Conservation (phyloP, 2,888 invertebrate genomes). For the Epinotia brunnichana region DNA sequence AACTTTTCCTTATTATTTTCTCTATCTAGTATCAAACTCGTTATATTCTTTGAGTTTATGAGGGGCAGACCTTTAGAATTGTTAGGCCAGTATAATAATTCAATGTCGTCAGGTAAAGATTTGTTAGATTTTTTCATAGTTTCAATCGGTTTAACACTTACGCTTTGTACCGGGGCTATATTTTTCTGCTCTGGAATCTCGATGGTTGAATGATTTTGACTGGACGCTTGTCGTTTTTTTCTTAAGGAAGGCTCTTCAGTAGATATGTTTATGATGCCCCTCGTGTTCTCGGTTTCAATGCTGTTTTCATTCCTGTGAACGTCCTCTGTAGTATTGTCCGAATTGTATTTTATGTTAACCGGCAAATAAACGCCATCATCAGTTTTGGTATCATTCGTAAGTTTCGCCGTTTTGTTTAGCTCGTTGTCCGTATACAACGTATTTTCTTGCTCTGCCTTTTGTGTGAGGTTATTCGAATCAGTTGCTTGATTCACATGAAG, state of each 20-base stretch:
- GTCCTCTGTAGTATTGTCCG: slow-evolving; percentile 54
- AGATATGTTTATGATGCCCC: slow-evolving; percentile 52
- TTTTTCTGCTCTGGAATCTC: slow-evolving; percentile 3
- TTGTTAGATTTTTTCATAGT: slow-evolving; percentile 59
- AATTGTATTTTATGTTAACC: slow-evolving; percentile 62
- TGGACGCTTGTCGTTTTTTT: slow-evolving; percentile 57
- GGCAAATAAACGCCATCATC: slow-evolving; percentile 60
- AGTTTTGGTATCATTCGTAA: slow-evolving; percentile 54
- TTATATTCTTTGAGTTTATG: slow-evolving; percentile 62
- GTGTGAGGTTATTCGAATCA: slow-evolving; percentile 45
- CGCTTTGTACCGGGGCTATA: slow-evolving; percentile 17
- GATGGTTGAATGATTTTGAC: slow-evolving; percentile 16
- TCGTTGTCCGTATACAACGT: slow-evolving; percentile 40
- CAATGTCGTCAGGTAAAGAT: slow-evolving; percentile 55
- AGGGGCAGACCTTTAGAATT: slow-evolving; percentile 49
- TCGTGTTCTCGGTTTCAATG: slow-evolving; percentile 66
- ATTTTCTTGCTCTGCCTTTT: slow-evolving; percentile 43
- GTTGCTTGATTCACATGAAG: slow-evolving; percentile 46
- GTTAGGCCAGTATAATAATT: slow-evolving; percentile 73
- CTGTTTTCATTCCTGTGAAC: slow-evolving; percentile 61
- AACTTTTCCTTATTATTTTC: slow-evolving; percentile 69
- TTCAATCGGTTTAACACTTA: slow-evolving; percentile 48
- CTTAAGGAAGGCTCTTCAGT: slow-evolving; percentile 53
- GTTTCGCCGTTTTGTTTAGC: slow-evolving; percentile 51
- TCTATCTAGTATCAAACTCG: slow-evolving; percentile 65